phyloP scores from a whole-genome alignment of 2,113 vertebrate genomes.

The Odontesthes bonariensis region DNA sequence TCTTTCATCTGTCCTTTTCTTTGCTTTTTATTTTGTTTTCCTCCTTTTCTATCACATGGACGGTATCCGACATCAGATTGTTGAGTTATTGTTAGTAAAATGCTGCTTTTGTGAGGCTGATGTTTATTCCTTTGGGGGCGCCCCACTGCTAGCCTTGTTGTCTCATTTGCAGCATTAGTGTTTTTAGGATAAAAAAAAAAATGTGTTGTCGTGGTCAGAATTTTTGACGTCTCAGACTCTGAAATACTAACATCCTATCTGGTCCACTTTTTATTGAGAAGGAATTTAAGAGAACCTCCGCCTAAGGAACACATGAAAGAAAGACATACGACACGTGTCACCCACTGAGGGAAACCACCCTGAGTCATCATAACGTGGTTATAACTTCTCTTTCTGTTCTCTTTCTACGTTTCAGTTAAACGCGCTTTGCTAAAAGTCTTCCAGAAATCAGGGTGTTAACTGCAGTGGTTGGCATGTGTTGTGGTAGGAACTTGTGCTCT shows the following conservation, averaged over 20 bases:
- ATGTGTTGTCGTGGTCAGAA: too few species aligned
- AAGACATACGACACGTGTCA: conserved; percentile 6
- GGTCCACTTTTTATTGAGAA: neutral
- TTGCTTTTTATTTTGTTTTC: neutral
- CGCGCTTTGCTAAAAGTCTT: neutral
- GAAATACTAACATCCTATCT: conserved; percentile 10
- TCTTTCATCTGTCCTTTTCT: conserved; percentile 2
- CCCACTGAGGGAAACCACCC: conserved; percentile 11
- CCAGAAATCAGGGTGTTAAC: conserved; percentile 28
- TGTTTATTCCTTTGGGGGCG: neutral
- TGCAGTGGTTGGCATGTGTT: conserved; percentile 16
- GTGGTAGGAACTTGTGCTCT: conserved; percentile 27
- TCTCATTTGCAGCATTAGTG: neutral
- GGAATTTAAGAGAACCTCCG: neutral
- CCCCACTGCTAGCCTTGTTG: neutral
- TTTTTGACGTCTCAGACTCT: neutral
- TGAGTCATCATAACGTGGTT: conserved; percentile 15
- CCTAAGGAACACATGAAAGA: neutral
- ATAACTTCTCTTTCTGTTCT: conserved; percentile 5
- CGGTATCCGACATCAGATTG: neutral
- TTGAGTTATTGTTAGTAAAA: neutral
- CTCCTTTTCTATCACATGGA: neutral
- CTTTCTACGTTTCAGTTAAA: conserved; percentile 19
- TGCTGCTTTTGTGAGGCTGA: neutral
- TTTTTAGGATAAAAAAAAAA: neutral